Base-by-base conservation (phyloP, 2,888 invertebrate genomes). In the Metopia argyrocephala region DNA sequence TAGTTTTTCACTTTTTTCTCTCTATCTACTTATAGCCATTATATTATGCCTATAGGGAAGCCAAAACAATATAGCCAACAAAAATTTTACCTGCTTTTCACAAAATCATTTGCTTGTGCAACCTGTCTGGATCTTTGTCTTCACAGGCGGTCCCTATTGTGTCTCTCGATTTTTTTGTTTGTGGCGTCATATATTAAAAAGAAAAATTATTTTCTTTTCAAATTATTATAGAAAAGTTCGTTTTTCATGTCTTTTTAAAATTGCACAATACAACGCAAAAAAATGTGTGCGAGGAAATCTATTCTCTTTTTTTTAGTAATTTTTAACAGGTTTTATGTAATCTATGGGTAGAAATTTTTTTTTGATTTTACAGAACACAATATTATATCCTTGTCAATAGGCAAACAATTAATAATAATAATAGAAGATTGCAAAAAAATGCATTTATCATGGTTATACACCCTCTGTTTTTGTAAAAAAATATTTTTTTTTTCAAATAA, bases 401-500 rank as follows among this genome's bases (percentile, higher is more conserved):
- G 54, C 66, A 46, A 54, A 52, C 27, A 69, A 69, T 25, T 31
- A 62, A 69, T 54, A 62, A 23, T 18, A 69, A 56, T 38, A 9
- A 15, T 38, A 59, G 5, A 50, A 64, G 20, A 64, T 46, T 48
- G 7, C 27, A 28, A 12, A 27, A 70, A 75, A 79, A 50, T 38
- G 6, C 79, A 69, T 80, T 80, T 76, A 76, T 80, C 76, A 80
- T 80, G 79, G 76, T 76, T 71, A 50, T 71, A 48, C 70, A 75
- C 75, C 66, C 79, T 56, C 25, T 25, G 38, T 28, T 6, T 25
- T 38, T 28, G 5, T 28, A 48, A 48, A 64, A 12, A 18, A 48
- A 68, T 52, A 74, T 27, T 54, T 31, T 31, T 5, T 31, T 31
- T 76, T 76, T 28, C 38, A 52, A n/a, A n/a, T n/a, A n/a, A n/a